Percentiles rank a stretch among this genome's conserved stretches.
These are phyloP conservation scores for Chloroceryle aenea DNA, from an alignment of 2,113 vertebrate species.

Conservation along the genomic window DNA sequence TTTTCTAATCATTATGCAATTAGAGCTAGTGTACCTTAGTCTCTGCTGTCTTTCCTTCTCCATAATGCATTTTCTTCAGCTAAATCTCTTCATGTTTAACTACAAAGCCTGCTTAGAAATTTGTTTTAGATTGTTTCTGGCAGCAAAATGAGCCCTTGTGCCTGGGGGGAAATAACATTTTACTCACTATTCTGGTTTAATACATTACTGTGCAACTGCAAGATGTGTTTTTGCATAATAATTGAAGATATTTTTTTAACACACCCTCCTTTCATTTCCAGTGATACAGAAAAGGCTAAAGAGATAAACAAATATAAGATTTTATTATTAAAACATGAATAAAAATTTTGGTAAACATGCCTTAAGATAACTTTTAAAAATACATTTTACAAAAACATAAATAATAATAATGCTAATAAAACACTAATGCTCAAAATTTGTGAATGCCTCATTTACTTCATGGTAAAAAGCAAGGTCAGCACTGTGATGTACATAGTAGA, in stretches of 20 bases:
- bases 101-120: constrained; percentile 64
- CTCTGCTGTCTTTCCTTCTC: not conserved
- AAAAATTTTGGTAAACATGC: not conserved
- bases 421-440: not conserved
- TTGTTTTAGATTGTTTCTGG: constrained; percentile 67
- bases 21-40: not conserved
- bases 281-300: not conserved
- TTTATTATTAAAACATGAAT: not conserved
- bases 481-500: not conserved
- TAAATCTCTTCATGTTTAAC: constrained; percentile 59
- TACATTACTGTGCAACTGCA: constrained; percentile 50
- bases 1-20: constrained; percentile 26
- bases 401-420: not conserved
- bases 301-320: not conserved
- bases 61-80: constrained; percentile 37
- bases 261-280: not conserved
- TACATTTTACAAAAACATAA: not conserved
- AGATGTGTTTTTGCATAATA: constrained; percentile 59
- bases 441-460: not conserved
- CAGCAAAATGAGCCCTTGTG: constrained; percentile 50
- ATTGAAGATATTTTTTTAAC: not conserved
- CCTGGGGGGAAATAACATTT: constrained; percentile 59
- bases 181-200: constrained; percentile 57
- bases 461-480: not conserved
- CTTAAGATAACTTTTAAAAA: not conserved